phyloP scores from a whole-genome alignment of 1,140 invertebrate genomes.

The Macrosteles quadrilineatus region DNA sequence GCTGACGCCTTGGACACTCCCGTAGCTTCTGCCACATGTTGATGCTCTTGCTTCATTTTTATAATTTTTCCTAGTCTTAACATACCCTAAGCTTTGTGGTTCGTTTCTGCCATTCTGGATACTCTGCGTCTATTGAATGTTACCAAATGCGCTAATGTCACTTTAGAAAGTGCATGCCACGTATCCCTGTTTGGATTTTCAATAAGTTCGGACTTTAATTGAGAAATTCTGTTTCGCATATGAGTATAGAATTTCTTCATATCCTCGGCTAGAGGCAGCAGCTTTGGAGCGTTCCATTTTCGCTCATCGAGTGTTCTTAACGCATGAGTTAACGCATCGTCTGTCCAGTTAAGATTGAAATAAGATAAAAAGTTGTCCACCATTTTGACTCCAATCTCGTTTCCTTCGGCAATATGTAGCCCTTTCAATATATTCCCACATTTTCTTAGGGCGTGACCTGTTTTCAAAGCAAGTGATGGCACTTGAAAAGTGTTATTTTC shows the following conservation, averaged over 20 bases:
- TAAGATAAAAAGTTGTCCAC: neutral
- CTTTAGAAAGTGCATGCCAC: conserved; percentile 24
- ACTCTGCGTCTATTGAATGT: conserved; percentile 32
- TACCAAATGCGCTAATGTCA: conserved; percentile 11
- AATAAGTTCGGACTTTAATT: conserved; percentile 5
- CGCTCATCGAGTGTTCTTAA: neutral
- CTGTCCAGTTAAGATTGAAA: neutral
- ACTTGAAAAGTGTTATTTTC: no score
- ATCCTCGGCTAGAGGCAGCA: conserved; percentile 1
- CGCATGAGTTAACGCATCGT: neutral
- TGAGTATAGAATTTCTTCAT: conserved; percentile 15
- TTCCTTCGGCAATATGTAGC: no score
- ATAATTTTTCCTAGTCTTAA: no score
- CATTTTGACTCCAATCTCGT: no score
- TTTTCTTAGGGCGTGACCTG: no score
- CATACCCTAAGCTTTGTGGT: no score
- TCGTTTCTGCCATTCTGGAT: no score
- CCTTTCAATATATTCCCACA: no score
- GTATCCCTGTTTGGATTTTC: neutral
- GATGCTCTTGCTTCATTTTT: no score
- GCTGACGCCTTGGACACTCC: no score
- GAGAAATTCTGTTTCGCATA: conserved; percentile 1
- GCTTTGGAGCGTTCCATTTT: neutral
- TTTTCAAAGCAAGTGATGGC: no score
- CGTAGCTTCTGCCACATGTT: no score